Evolutionary conservation across 2,797 vertebrate species (phyloP).

Genomic region (Malacoctenus gilli): DNA sequence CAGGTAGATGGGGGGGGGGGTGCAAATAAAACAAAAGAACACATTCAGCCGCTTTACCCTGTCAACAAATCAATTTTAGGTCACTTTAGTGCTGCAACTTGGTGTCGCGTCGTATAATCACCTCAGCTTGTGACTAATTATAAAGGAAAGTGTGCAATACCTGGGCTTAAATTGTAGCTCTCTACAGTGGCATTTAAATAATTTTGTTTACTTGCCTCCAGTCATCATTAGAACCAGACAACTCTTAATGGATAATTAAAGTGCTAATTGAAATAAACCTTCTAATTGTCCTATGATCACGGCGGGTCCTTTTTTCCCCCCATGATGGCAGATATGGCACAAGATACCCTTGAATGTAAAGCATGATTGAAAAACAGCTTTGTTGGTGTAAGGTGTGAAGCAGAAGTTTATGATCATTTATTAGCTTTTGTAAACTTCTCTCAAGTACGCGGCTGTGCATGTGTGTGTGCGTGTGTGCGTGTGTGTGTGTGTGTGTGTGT

Average conservation of each 20-base stretch:
- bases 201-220: slow-evolving; percentile 47
- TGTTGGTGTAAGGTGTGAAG: not conserved
- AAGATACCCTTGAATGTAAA: slow-evolving; percentile 22
- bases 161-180: slow-evolving; percentile 40
- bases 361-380: slow-evolving; percentile 15
- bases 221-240: slow-evolving; percentile 52
- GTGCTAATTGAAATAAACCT: slow-evolving; percentile 59
- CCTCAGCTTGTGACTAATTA: slow-evolving; percentile 56
- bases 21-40: slow-evolving; percentile 44
- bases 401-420: no score
- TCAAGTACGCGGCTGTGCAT: no score
- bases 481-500: no score
- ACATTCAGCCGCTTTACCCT: slow-evolving; percentile 45
- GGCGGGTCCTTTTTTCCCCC: slow-evolving; percentile 50
- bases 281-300: slow-evolving; percentile 60
- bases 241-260: slow-evolving; percentile 51
- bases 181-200: slow-evolving; percentile 40
- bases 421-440: no score
- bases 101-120: slow-evolving; percentile 48
- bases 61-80: slow-evolving; percentile 57
- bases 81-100: slow-evolving; percentile 42
- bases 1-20: no score
- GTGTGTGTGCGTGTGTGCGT: no score
- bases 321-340: slow-evolving; percentile 46
- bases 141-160: slow-evolving; percentile 38